Percentiles rank a stretch among this genome's conserved stretches.
phyloP scores from a whole-genome alignment of 2,888 invertebrate genomes.

The Epinotia brunnichana region DNA sequence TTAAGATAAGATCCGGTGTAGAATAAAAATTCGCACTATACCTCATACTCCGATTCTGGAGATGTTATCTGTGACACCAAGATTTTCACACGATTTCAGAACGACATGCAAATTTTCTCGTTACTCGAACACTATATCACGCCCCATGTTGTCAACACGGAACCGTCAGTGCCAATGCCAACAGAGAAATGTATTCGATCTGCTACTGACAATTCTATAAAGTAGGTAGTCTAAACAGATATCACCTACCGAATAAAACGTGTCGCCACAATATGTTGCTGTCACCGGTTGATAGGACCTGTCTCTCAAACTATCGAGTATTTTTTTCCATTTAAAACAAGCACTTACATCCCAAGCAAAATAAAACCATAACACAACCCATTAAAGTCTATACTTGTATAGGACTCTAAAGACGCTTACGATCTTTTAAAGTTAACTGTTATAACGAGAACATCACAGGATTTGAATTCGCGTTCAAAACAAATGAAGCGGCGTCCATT shows the following conservation, averaged over 20 bases:
- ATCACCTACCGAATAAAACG: constrained; percentile 77
- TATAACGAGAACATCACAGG: constrained; percentile 49
- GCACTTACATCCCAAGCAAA: fast-evolving
- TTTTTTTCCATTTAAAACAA: constrained; percentile 42
- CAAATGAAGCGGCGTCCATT: constrained; percentile 48
- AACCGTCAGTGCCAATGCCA: constrained; percentile 19
- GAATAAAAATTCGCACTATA: no score
- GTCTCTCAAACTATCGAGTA: constrained; percentile 79
- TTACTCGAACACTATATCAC: constrained; percentile 27
- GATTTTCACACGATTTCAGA: not conserved
- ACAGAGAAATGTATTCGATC: constrained; percentile 64
- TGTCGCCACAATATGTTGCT: constrained; percentile 79
- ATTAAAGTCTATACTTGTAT: constrained; percentile 36
- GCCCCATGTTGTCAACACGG: constrained; percentile 22
- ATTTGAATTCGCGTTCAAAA: constrained; percentile 45
- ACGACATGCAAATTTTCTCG: constrained; percentile 20
- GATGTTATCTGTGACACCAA: not conserved
- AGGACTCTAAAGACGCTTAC: constrained; percentile 43
- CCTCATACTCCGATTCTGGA: not conserved
- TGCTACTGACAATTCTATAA: constrained; percentile 68
- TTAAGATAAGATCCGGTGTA: no score
- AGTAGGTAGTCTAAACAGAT: constrained; percentile 66
- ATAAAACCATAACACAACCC: not conserved
- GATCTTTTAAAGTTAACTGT: constrained; percentile 44
- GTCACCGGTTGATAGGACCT: constrained; percentile 81